Evolutionary conservation across 2,888 invertebrate genomes (phyloP), one percentile per base, ranked within the genome.

Genomic region (Oligia strigilis): DNA sequence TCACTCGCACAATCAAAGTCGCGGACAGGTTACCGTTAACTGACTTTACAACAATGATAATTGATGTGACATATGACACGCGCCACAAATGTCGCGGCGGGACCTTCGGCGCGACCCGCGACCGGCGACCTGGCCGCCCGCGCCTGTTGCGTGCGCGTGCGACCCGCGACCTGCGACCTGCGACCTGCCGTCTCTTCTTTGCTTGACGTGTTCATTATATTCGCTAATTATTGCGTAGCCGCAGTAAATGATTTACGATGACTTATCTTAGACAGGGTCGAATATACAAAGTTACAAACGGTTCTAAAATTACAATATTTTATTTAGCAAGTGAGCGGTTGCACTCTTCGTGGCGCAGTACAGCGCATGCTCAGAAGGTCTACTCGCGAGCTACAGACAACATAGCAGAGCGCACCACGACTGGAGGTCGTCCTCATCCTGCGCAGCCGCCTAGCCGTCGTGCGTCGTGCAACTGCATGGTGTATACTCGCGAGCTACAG

Each of bases 151-250:
- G 71, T 72, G 67, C 52, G 52, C 64, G 62, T 43, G 55, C 64
- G 60, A 40, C 77, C 58, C 62, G 65, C 75, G 49, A 77, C 85
- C 82, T 4, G 67, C 52, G 60, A 77, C 83, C 75, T 49, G 43
- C 49, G 77, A 82, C 82, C 86, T 52, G 65, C 49, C 74, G 62
- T 67, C 71, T 46, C 83, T 23, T 13, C 72, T 40, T 17, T 65
- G 23, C 58, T 65, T 64, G 67, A 58, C 78, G 87, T 72, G 78
- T 76, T 84, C 81, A 78, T 78, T 78, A 69, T 67, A 80, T 70
- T 87, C 84, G 73, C 81, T 87, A 87, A 86, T 85, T 85, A 76
- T 86, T 86, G 87, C 81, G 81, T 43, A 73, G 77, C 75, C 65
- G 36, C 65, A 72, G 75, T 64, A 72, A 72, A 76, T 81, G 60